Evolutionary conservation across 2,113 vertebrate species (phyloP).

Genomic region (Dasyprocta punctata): DNA sequence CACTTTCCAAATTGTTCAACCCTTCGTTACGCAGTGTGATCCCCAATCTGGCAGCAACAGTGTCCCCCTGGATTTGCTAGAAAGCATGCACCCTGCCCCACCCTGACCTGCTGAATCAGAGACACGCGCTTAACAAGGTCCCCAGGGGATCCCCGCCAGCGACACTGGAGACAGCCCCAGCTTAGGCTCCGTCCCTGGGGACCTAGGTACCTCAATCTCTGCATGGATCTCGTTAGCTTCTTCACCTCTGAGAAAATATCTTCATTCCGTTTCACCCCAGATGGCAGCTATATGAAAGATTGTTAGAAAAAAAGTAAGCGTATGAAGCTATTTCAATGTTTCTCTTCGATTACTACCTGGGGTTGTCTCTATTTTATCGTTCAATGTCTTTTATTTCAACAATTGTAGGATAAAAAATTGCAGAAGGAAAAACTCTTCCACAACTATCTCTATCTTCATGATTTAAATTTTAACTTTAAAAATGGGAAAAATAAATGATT

Average conservation of each 20-base stretch:
- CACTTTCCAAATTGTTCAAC: neutral
- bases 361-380: neutral
- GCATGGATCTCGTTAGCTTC: neutral
- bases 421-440: neutral
- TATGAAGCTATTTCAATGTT: neutral
- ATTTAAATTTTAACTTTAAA: conserved; percentile 37
- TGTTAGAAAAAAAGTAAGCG: neutral
- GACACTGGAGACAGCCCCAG: neutral
- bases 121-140: neutral
- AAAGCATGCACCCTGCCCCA: neutral
- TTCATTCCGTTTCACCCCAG: neutral
- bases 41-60: neutral
- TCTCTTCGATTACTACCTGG: neutral
- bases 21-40: neutral
- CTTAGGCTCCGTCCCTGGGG: neutral
- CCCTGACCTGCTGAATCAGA: neutral
- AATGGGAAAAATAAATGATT: neutral
- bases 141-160: neutral
- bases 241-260: neutral
- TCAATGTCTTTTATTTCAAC: neutral
- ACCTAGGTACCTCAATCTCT: neutral
- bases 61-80: neutral
- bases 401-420: neutral
- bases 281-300: neutral
- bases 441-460: neutral